Conservation (phyloP, 2,113 vertebrate genomes). For the Pachyramphus minor region DNA sequence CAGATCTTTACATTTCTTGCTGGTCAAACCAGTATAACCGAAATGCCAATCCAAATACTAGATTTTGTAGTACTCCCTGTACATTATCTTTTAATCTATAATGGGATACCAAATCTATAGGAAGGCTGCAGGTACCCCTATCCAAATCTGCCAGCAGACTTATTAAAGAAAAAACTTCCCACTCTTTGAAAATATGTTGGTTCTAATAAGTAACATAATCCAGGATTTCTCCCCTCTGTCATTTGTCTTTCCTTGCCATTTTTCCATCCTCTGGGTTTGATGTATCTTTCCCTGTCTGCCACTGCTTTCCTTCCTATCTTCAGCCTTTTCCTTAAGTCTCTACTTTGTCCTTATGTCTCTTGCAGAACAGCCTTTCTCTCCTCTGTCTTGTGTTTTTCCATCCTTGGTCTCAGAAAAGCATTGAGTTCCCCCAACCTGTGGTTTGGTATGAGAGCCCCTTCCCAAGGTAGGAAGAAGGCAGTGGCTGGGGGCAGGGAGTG, state of each 20-base stretch:
- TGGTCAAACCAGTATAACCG: not conserved
- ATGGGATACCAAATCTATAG: not conserved
- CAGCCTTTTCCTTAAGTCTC: not conserved
- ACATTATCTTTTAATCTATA: not conserved
- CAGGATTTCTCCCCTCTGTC: not conserved
- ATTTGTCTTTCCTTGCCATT: not conserved
- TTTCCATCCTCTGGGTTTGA: not conserved
- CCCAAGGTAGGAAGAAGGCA: not conserved
- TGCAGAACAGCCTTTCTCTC: not conserved
- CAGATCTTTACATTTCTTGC: not conserved
- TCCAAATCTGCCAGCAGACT: not conserved
- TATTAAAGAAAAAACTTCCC: not conserved
- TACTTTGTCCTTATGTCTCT: not conserved
- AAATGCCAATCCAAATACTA: not conserved
- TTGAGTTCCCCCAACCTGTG: accelerated
- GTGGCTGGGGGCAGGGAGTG: not conserved
- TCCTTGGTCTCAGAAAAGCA: not conserved
- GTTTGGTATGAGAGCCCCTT: not conserved
- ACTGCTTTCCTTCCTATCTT: not conserved
- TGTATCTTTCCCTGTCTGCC: not conserved
- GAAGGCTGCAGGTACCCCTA: not conserved
- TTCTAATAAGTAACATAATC: not conserved
- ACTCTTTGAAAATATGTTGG: not conserved
- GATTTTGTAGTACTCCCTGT: not conserved
- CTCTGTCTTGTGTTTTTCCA: not conserved